Base-by-base conservation (phyloP, 2,888 invertebrate genomes). In the Lumbricus terrestris region DNA sequence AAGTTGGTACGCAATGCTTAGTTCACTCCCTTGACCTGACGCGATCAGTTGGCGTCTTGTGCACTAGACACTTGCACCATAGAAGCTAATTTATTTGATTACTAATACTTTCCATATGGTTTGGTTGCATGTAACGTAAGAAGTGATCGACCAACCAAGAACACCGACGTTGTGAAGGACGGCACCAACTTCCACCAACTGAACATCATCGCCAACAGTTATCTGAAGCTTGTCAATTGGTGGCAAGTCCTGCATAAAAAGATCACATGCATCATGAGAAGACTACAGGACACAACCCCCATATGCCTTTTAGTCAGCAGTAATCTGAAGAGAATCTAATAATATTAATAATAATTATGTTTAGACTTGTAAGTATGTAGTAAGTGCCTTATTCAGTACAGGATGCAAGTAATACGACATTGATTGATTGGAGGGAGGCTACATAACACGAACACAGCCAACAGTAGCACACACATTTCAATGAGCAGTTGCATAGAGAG, bases 161-260 rank as follows among this genome's bases (percentile, higher is more conserved):
- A 93, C 91, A 35, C 93, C 94, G 54, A 94, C 93, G 91, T 93
- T 92, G 88, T 93, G 93, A 11, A 92, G 91, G 29, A 94, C 93
- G 34, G 82, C 91, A 13, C 94, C 94, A 18, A 94, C 91, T 83
- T 92, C 91, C 13, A 92, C 90, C 92, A 94, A 91, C n/a, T 92
- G 91, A 6, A 94, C 94, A 88, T 92, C 92, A 35, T 93, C 94
- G 90, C 93, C 92, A 82, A 92, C 93, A 33, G 93, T 93, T 34
- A 94, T 93, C 37, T 93, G 93, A 40, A 94, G 91, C 29, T 94
- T 94, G 90, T 94, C 93, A n/a, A 94, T 88, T 40, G 89, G 90
- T 18, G 91, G 91, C 89, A 91, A 82, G n/a, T 91, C 91, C 91
- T 91, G 90, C 69, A 89, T 33, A 85, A 5, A 82, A 88, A 35